Conservation (phyloP, 1,140 invertebrate genomes). For the Monochamus saltuarius region DNA sequence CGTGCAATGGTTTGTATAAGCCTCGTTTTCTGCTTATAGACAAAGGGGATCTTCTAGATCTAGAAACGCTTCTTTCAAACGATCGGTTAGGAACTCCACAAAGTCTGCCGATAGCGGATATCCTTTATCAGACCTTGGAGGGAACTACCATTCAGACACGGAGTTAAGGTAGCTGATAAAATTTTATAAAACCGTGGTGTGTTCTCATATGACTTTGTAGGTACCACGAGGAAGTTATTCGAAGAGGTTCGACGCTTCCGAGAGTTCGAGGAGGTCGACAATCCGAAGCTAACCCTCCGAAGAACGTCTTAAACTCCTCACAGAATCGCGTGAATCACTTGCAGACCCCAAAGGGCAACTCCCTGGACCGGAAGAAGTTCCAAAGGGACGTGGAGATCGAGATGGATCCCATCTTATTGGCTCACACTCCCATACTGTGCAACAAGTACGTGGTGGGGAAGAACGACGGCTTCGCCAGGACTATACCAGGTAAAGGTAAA, state of each 20-base stretch:
- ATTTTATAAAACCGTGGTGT: background rate
- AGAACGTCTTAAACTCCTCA: background rate
- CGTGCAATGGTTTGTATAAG: no score
- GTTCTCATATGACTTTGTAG: conserved; percentile 35
- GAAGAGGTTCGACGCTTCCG: conserved; percentile 35
- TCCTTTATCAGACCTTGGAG: conserved; percentile 50
- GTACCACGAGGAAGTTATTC: conserved; percentile 50
- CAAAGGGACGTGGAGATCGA: conserved; percentile 37
- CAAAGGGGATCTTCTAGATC: conserved; percentile 50
- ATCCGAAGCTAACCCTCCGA: conserved; percentile 1
- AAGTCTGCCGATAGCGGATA: conserved; percentile 65
- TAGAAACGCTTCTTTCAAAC: conserved; percentile 57
- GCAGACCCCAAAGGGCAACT: conserved; percentile 37
- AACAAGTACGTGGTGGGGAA: conserved; percentile 70
- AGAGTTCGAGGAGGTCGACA: conserved; percentile 40
- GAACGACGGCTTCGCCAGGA: conserved; percentile 49
- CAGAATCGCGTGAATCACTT: conserved; percentile 11
- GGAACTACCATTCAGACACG: conserved; percentile 58
- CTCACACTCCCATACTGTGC: conserved; percentile 65
- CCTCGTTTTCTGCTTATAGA: background rate
- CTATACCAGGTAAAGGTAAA: conserved; percentile 34
- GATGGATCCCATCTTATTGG: conserved; percentile 45
- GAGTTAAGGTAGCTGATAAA: conserved; percentile 56
- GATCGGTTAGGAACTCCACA: conserved; percentile 69
- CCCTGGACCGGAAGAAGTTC: conserved; percentile 52